phyloP scores from a whole-genome alignment of 2,113 vertebrate genomes.

The Ammodramus savannarum region DNA sequence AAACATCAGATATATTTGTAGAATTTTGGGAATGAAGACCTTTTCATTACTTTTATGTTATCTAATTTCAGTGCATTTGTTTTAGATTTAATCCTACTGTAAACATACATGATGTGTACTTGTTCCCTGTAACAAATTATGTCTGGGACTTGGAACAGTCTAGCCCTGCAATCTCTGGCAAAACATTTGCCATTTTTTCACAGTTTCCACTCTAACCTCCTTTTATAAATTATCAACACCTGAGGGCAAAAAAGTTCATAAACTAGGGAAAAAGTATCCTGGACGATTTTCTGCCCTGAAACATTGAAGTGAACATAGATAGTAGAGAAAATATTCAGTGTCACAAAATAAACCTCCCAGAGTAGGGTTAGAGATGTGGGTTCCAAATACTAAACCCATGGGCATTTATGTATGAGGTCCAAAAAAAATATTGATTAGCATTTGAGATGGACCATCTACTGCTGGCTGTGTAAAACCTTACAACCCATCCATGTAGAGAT shows the following conservation, averaged over 20 bases:
- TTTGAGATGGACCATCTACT: background rate
- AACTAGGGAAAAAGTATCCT: background rate
- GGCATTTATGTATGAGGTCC: fast-evolving
- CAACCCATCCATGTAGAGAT: background rate
- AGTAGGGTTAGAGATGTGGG: background rate
- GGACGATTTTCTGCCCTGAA: background rate
- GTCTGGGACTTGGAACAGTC: background rate
- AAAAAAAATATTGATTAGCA: background rate
- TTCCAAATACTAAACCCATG: background rate
- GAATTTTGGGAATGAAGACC: background rate
- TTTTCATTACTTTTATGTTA: background rate
- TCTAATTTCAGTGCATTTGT: background rate
- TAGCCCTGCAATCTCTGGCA: background rate
- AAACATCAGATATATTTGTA: background rate
- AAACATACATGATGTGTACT: background rate
- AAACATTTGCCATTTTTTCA: background rate
- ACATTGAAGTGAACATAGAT: fast-evolving
- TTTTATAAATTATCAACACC: background rate
- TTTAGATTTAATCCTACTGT: background rate
- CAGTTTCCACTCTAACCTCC: background rate
- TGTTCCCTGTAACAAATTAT: background rate
- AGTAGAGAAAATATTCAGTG: background rate
- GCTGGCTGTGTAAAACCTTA: background rate
- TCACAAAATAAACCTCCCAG: background rate
- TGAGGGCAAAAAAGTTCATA: background rate